Base-by-base conservation (phyloP, 2,888 invertebrate genomes). In the Notocelia uddmanniana region DNA sequence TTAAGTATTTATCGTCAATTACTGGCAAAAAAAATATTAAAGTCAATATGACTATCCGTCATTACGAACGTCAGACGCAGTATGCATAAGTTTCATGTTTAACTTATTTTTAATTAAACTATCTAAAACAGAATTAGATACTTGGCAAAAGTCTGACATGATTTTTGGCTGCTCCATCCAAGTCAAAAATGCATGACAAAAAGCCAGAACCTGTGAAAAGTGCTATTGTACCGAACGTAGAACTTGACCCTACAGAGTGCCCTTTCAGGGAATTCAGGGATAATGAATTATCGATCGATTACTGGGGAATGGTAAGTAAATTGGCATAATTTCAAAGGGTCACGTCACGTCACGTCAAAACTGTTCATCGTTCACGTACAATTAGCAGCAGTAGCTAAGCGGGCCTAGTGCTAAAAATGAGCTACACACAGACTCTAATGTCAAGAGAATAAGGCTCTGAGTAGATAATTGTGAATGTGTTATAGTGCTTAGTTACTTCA, bases 211-310 rank as follows among this genome's bases (percentile, higher is more conserved):
- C 50, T 0, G 48, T 70, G 0, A 86, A 81, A 48, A 79, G 77
- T 18, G 10, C 74, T 11, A 11, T 81, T 2, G 69, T 80, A 0
- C 34, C 34, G 0, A 45, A 45, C 0, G 73, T 78, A 2, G 78
- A 80, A 21, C 68, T 82, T 1, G 85, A 88, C 60, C 88, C 88
- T 0, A 77, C 81, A 0, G 92, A 91, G 31, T 92, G 92, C 76
- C 93, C 93, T 0, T 93, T 92, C 54, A 85, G 91, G 58, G 93
- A 93, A 34, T 93, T 90, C 50, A 79, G 84, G 60, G 93, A 93
- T 54, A 86, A 85, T 67, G 93, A 93, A 66, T 75, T 93, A 18
- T 79, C 85, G 0, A 6, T 76, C 0, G 93, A 93, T 2, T 83
- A 79, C 50, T 93, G 93, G 93, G 93, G 93, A 50, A 66, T 90